Evolutionary conservation across 2,797 vertebrate species (phyloP).

Genomic region (Fratercula arctica): DNA sequence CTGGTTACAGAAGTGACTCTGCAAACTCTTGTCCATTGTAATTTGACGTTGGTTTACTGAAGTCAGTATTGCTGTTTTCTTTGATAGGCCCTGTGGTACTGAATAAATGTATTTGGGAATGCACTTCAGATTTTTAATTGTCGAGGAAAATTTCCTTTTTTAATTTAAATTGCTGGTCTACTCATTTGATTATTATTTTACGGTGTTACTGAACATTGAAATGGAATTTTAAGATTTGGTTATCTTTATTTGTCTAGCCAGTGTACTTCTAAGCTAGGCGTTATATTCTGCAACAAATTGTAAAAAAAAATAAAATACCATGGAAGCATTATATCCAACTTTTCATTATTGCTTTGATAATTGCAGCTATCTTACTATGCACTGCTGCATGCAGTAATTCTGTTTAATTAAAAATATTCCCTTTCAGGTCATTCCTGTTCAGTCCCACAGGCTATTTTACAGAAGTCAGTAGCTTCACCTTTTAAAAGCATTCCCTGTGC

Average conservation of each 20-base stretch:
- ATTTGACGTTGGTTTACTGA: neutral
- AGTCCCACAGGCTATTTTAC: conserved; percentile 76
- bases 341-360: neutral
- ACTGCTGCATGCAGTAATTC: conserved; percentile 48
- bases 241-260: neutral
- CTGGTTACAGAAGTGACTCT: neutral
- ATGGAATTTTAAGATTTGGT: neutral
- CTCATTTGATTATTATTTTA: neutral
- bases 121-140: neutral
- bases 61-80: neutral
- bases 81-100: neutral
- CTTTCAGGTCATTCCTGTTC: conserved; percentile 73
- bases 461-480: conserved; percentile 83
- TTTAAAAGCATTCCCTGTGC: conserved; percentile 69
- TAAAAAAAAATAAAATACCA: neutral
- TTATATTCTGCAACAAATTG: neutral
- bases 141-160: neutral
- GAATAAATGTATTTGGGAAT: neutral
- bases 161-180: neutral
- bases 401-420: conserved; percentile 70
- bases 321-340: neutral
- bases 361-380: neutral
- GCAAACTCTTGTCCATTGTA: neutral
- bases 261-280: neutral
- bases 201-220: neutral